Conservation (phyloP, 2,888 invertebrate genomes). For the Megastigmus dorsalis region DNA sequence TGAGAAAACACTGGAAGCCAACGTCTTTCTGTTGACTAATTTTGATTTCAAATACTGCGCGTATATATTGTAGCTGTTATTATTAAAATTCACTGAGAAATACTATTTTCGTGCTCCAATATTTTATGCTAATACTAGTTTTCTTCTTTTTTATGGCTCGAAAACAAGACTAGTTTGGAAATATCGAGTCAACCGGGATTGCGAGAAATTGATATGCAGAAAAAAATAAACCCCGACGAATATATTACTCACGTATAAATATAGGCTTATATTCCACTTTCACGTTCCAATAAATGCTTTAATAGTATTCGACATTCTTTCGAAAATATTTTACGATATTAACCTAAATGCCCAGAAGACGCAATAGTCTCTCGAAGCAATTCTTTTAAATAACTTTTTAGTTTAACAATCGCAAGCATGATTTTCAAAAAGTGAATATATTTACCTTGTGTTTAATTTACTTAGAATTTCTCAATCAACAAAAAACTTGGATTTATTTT, state of each 20-base stretch:
- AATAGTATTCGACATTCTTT: background rate
- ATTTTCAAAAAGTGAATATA: too few species aligned
- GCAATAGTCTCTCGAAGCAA: too few species aligned
- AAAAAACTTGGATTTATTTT: too few species aligned
- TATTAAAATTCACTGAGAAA: conserved; percentile 20
- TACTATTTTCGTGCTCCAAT: conserved; percentile 12
- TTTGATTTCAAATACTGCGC: background rate
- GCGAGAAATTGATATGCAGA: conserved; percentile 8
- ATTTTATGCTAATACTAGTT: background rate
- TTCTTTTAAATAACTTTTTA: too few species aligned
- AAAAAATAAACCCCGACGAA: conserved; percentile 13
- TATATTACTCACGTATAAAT: background rate
- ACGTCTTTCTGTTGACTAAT: too few species aligned
- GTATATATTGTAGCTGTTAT: background rate
- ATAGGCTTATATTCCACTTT: conserved; percentile 17
- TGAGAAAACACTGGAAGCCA: background rate
- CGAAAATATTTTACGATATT: background rate
- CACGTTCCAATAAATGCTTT: conserved; percentile 34
- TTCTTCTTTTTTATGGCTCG: background rate
- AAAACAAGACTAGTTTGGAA: conserved; percentile 4
- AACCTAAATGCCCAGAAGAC: too few species aligned
- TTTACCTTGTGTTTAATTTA: too few species aligned
- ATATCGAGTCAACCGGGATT: conserved; percentile 8
- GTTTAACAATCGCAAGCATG: too few species aligned
- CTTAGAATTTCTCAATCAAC: too few species aligned